Percentiles rank a stretch among this genome's conserved stretches.
Conservation (phyloP, 2,113 vertebrate genomes). For the Phalacrocorax aristotelis region DNA sequence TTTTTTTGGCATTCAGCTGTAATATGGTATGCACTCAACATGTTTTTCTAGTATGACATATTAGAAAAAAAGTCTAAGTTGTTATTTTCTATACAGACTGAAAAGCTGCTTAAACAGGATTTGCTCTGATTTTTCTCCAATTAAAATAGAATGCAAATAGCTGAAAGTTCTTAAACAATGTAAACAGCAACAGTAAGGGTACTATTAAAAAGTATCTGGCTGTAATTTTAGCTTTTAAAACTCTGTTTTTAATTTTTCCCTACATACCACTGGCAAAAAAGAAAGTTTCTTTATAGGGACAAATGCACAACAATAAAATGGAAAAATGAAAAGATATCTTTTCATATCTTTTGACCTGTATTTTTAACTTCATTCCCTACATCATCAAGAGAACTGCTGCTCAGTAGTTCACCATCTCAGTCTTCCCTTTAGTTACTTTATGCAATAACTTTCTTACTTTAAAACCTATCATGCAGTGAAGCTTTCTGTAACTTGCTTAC, state of each 20-base stretch:
- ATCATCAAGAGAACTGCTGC: neutral
- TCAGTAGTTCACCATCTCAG: neutral
- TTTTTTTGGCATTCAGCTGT: neutral
- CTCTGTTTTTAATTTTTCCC: constrained; percentile 23
- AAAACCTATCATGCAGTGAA: neutral
- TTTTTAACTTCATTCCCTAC: neutral
- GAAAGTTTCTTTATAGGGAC: neutral
- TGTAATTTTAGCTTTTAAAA: constrained; percentile 40
- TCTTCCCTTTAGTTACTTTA: neutral
- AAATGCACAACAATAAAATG: neutral
- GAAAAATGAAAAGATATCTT: neutral
- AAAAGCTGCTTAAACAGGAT: constrained; percentile 2
- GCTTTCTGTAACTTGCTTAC: neutral
- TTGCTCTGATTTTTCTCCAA: constrained; percentile 37
- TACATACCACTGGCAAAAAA: neutral
- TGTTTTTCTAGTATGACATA: neutral
- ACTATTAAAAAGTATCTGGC: constrained; percentile 16
- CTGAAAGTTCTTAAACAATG: constrained; percentile 1
- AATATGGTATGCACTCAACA: neutral
- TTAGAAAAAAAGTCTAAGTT: neutral
- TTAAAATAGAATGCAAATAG: constrained; percentile 35
- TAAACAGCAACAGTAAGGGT: constrained; percentile 28
- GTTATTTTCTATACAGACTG: neutral
- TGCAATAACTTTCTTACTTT: neutral
- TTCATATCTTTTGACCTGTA: neutral